Base-by-base conservation (phyloP, 2,797 vertebrate species). In the Cossypha niveicapilla region DNA sequence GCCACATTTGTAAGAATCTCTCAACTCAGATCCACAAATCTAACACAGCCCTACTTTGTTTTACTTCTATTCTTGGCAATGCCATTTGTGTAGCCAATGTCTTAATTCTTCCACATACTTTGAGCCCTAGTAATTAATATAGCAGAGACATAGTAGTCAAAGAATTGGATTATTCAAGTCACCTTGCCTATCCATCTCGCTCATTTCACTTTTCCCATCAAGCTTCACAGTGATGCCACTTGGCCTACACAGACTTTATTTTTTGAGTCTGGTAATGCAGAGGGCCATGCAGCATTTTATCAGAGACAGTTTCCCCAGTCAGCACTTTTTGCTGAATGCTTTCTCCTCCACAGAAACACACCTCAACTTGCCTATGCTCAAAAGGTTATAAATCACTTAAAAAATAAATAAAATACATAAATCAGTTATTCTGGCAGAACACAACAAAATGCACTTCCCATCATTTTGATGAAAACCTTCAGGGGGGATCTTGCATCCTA, bases 11-110 rank as follows among this genome's bases (percentile, higher is more conserved):
- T 9, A 54, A n/a, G 12, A 80, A 65, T 27, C 32, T 77, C 66
- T 51, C 45, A 57, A n/a, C 24, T 81, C 32, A 25, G 58, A 77
- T 6, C 9, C 18, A 53, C 0, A 0, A 35, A 48, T 42, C 37
- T 63, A 81, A 57, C 8, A 47, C 45, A 72, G 45, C 18, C 74
- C 5, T 53, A 25, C 23, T 74, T 74, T n/a, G 18, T 12, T 70
- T 73, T 86, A 35, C 3, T 47, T 48, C 14, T 34, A 4, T 58
- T 63, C 67, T 35, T 32, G 22, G 21, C 1, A 2, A 45, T 28
- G 22, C 3, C 50, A 62, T 65, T 92, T 86, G 18, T 65, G 35
- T 34, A 83, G 32, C 58, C 82, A 86, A 60, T 25, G 22, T 68
- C 72, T 57, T 50, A 42, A 47, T 25, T 47, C 21, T 30, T 18